Conservation (phyloP, 2,797 vertebrate genomes). For the Tenualosa thibaudeaui region DNA sequence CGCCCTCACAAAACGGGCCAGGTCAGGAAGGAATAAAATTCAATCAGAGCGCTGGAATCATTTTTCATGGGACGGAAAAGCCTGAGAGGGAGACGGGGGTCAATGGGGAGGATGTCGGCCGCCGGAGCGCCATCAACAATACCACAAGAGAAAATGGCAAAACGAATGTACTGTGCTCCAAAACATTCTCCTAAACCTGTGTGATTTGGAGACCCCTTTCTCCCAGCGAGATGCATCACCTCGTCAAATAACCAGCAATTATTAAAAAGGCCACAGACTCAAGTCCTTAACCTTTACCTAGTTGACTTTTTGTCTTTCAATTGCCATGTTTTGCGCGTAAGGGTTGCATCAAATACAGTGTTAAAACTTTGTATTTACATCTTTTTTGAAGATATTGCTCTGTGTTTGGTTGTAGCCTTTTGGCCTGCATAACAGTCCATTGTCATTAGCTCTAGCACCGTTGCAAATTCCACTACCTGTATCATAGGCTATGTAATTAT, state of each 20-base stretch:
- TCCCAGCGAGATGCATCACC: neutral
- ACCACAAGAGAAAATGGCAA: slow-evolving; percentile 58
- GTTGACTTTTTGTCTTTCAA: neutral
- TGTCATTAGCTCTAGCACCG: neutral
- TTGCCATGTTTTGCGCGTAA: neutral
- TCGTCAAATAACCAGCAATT: neutral
- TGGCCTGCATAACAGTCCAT: neutral
- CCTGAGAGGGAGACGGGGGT: slow-evolving; percentile 76
- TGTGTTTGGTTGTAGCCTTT: neutral
- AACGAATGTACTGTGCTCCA: slow-evolving; percentile 30
- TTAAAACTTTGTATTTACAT: neutral
- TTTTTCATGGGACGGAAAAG: slow-evolving; percentile 85
- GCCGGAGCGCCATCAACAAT: slow-evolving; percentile 69
- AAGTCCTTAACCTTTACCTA: neutral
- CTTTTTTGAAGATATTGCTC: neutral
- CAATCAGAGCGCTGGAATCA: slow-evolving; percentile 83
- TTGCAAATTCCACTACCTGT: neutral
- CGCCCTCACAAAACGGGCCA: slow-evolving; percentile 77
- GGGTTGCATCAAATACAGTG: neutral
- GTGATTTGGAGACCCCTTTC: slow-evolving; percentile 33
- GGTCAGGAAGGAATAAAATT: slow-evolving; percentile 90
- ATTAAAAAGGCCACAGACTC: neutral
- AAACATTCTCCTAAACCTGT: slow-evolving; percentile 37
- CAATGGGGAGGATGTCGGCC: slow-evolving; percentile 77
- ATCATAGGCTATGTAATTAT: neutral